phyloP scores from a whole-genome alignment of 2,888 invertebrate genomes.

The Mimas tiliae region DNA sequence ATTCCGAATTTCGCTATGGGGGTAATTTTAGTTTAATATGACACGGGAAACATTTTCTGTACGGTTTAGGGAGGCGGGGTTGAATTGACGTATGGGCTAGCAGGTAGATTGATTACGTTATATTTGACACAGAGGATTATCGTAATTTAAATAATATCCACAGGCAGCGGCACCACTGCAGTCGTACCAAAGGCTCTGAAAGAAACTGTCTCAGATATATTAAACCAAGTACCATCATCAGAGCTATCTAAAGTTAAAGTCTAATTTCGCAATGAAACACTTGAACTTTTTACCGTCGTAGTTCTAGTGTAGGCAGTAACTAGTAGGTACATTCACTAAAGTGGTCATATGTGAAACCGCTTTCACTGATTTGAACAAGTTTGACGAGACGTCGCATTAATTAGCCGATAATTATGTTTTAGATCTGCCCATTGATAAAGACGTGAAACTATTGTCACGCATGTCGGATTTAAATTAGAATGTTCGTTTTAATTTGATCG shows the following conservation, averaged over 20 bases:
- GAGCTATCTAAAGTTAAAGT: slow-evolving; percentile 25
- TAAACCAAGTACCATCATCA: too few relatives aligned
- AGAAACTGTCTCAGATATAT: too few relatives aligned
- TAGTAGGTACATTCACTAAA: slow-evolving; percentile 47
- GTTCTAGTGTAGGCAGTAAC: slow-evolving; percentile 25
- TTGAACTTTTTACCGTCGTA: slow-evolving; percentile 49
- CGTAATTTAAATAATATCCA: too few relatives aligned
- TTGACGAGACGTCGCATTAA: slow-evolving; percentile 64
- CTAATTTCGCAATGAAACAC: slow-evolving; percentile 55
- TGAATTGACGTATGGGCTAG: too few relatives aligned
- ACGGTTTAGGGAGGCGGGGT: too few relatives aligned
- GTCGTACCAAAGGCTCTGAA: too few relatives aligned
- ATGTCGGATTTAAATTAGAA: slow-evolving; percentile 30
- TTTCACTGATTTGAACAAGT: slow-evolving; percentile 78
- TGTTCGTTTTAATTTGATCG: slow-evolving; percentile 30
- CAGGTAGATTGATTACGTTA: too few relatives aligned
- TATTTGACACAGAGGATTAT: too few relatives aligned
- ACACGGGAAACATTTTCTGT: too few relatives aligned
- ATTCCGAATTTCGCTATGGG: slow-evolving; percentile 36
- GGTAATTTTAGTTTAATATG: slow-evolving; percentile 35
- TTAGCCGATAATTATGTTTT: slow-evolving; percentile 66
- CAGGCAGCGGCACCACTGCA: too few relatives aligned
- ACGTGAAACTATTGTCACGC: slow-evolving; percentile 32
- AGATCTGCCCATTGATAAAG: slow-evolving; percentile 43
- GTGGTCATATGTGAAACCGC: slow-evolving; percentile 69